Evolutionary conservation across 2,797 vertebrate species (phyloP).

Genomic region (Hemitrygon akajei): DNA sequence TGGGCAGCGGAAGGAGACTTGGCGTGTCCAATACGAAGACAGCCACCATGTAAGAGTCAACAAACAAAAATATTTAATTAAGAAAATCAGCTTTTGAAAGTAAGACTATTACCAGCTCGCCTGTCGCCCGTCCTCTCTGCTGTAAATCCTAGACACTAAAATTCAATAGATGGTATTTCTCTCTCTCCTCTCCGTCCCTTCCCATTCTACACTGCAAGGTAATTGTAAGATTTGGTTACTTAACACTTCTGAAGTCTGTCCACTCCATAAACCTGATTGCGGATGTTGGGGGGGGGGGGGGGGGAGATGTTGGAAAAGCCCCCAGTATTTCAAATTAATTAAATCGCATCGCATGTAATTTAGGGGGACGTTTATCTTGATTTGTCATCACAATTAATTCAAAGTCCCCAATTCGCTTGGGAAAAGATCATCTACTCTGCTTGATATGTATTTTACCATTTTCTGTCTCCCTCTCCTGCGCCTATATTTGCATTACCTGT

Average conservation of each 20-base stretch:
- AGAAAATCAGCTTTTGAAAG: slow-evolving; percentile 98
- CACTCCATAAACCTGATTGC: slow-evolving; percentile 96
- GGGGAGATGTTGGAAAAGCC: slow-evolving; percentile 43
- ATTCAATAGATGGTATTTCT: slow-evolving; percentile 99
- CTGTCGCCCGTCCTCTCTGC: background rate
- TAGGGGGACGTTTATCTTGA: slow-evolving; percentile 99
- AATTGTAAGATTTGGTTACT: slow-evolving; percentile 99
- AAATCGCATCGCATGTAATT: slow-evolving; percentile 99
- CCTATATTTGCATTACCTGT: slow-evolving; percentile 7
- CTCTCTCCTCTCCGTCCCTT: slow-evolving; percentile 48
- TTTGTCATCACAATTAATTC: slow-evolving; percentile 99
- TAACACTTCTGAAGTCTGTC: slow-evolving; percentile 99
- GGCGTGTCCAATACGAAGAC: slow-evolving; percentile 99
- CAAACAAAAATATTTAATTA: slow-evolving; percentile 99
- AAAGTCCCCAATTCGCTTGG: slow-evolving; percentile 99
- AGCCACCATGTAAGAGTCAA: slow-evolving; percentile 95
- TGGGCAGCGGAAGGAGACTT: slow-evolving; percentile 54
- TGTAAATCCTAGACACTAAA: slow-evolving; percentile 77
- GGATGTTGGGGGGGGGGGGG: slow-evolving; percentile 60
- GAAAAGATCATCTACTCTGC: slow-evolving; percentile 99
- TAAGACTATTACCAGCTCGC: slow-evolving; percentile 41
- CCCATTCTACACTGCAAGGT: slow-evolving; percentile 80
- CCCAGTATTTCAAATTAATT: slow-evolving; percentile 97
- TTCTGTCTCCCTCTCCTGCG: slow-evolving; percentile 21
- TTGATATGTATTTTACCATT: slow-evolving; percentile 62